These are phyloP conservation scores for Abscondita cerata DNA, from an alignment of 2,888 invertebrate species.

Conservation along the genomic window DNA sequence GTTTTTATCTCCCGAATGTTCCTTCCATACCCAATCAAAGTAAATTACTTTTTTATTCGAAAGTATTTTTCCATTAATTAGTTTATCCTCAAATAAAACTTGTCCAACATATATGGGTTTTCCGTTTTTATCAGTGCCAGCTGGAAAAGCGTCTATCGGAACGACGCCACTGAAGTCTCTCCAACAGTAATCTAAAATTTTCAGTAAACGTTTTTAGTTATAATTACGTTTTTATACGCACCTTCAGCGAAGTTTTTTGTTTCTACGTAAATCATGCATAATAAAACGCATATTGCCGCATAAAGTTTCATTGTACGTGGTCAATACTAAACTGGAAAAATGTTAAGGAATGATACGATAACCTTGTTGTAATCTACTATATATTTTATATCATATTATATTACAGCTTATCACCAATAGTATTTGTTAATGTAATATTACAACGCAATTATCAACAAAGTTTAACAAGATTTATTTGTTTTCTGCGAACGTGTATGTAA, in stretches of 20 bases:
- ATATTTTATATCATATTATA: too few species aligned
- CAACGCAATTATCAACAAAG: too few species aligned
- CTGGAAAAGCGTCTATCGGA: constrained; percentile 14
- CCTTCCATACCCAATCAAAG: not conserved
- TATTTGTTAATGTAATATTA: too few species aligned
- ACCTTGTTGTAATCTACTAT: too few species aligned
- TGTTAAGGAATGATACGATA: too few species aligned
- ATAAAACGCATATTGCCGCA: not conserved
- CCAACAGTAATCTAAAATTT: constrained; percentile 17
- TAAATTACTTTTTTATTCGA: constrained; percentile 4
- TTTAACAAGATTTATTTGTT: too few species aligned
- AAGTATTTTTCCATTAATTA: constrained; percentile 13
- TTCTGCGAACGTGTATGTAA: too few species aligned
- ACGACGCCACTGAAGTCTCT: constrained; percentile 7
- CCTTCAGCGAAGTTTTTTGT: constrained; percentile 1
- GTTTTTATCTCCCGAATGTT: not conserved
- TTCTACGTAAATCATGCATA: not conserved
- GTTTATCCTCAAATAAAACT: constrained; percentile 7
- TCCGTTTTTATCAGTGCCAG: constrained; percentile 8
- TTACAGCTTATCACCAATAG: too few species aligned
- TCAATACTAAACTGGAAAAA: not conserved
- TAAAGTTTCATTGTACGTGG: not conserved
- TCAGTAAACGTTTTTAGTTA: too few species aligned
- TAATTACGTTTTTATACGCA: not conserved
- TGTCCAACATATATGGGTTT: constrained; percentile 19